phyloP scores from a whole-genome alignment of 1,140 invertebrate genomes.

The Halictus rubicundus region DNA sequence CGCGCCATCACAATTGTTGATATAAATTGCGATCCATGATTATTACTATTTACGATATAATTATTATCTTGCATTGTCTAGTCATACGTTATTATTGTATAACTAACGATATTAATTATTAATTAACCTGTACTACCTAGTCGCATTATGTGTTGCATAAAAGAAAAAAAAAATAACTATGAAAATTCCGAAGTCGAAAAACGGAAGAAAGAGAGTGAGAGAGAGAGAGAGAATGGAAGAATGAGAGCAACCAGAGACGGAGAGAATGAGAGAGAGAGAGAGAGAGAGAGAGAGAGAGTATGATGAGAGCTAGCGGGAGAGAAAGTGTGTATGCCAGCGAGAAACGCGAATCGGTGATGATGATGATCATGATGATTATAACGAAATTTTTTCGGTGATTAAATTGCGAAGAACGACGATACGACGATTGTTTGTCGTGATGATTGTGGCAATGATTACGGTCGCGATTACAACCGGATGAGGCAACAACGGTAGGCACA shows the following conservation, averaged over 20 bases:
- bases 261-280: constrained; percentile 47
- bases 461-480: constrained; percentile 24
- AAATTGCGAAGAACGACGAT: constrained; percentile 18
- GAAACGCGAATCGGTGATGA: background rate
- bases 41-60: constrained; percentile 81
- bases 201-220: constrained; percentile 62
- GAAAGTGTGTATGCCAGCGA: constrained; percentile 38
- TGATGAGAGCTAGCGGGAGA: constrained; percentile 38
- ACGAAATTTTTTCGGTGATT: constrained; percentile 39
- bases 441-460: constrained; percentile 26
- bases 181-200: constrained; percentile 58
- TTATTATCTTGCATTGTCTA: constrained; percentile 82
- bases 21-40: constrained; percentile 81
- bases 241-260: constrained; percentile 38
- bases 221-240: constrained; percentile 25
- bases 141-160: constrained; percentile 81
- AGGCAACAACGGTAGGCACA: constrained; percentile 51
- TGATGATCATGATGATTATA: constrained; percentile 4
- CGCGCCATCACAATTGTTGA: constrained; percentile 79
- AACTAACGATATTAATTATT: constrained; percentile 81
- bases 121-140: constrained; percentile 81
- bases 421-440: constrained; percentile 24
- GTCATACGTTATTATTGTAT: constrained; percentile 81
- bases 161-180: constrained; percentile 59
- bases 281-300: constrained; percentile 36